Base-by-base conservation (phyloP, 2,113 vertebrate species). In the Hippoglossus stenolepis region DNA sequence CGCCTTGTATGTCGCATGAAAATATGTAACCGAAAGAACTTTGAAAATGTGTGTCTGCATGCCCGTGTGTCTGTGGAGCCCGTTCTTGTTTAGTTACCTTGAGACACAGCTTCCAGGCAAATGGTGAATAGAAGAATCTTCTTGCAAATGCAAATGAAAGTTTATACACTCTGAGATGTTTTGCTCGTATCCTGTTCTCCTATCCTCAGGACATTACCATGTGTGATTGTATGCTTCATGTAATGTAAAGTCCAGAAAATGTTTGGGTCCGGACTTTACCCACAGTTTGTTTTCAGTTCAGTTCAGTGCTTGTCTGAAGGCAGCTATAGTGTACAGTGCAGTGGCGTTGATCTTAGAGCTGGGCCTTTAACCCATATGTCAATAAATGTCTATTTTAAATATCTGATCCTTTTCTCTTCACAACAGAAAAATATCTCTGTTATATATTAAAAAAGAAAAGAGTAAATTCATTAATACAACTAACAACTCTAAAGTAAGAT, bases 11-110 rank as follows among this genome's bases (percentile, higher is more conserved):
- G 51, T 3, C 6, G 20, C 18, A 8, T 54, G 51, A 21, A 4
- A 54, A 9, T 7, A n/a, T n/a, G 18, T 8, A 20, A 17, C n/a
- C 2, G 2, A 21, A 54, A n/a, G 11, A 24, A 57, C n/a, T 3
- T 21, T 31, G 12, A 13, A 11, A 43, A 43, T 43, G 40, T 43
- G n/a, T 40, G 63, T 21, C 13, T 20, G 14, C n/a, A 3, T 59
- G 65, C n/a, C 11, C 11, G 59, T 66, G 0, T 47, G 51, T 26
- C 31, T 60, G 38, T 63, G 61, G 49, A 72, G 49, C 75, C 43
- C 6, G 3, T 24, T 60, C 53, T 73, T 73, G 5, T 75, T 88
- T 83, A 31, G 31, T 31, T 6, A 70, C 76, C 85, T 84, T 43
- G 76, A 23, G 40, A 3, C 31, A 35, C 56, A 49, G 59, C 72